Percentiles rank a stretch among this genome's conserved stretches.
Evolutionary conservation across 2,113 vertebrate species (phyloP).

Genomic region (Coryphaenoides rupestris): DNA sequence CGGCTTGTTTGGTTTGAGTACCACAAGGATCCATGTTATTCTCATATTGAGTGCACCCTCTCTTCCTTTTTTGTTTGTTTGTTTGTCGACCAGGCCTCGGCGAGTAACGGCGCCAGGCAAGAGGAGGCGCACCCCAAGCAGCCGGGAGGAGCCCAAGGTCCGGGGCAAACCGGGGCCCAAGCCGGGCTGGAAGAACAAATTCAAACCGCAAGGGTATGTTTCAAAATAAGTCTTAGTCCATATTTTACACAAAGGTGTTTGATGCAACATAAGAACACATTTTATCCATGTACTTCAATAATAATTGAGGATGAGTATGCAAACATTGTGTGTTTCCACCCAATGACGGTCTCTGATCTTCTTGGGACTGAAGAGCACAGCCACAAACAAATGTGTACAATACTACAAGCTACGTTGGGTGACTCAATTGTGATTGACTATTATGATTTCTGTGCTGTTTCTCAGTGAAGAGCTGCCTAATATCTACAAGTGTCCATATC

Average conservation of each 20-base stretch:
- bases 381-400: too few relatives aligned
- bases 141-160: constrained; percentile 74
- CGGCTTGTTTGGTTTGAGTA: too few relatives aligned
- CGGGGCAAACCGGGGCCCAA: constrained; percentile 94
- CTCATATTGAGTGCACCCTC: not conserved
- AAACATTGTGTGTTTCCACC: not conserved
- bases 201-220: constrained; percentile 83
- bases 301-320: not conserved
- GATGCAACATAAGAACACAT: too few relatives aligned
- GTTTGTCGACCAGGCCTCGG: constrained; percentile 35
- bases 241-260: not conserved
- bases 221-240: not conserved
- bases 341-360: too few relatives aligned
- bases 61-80: not conserved
- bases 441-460: constrained; percentile 12
- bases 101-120: constrained; percentile 68
- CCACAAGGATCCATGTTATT: not conserved
- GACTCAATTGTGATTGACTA: too few relatives aligned
- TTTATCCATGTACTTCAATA: too few relatives aligned
- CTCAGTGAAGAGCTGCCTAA: constrained; percentile 94
- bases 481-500: constrained; percentile 96
- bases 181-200: constrained; percentile 93
- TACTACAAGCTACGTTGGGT: too few relatives aligned
- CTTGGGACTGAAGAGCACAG: too few relatives aligned
- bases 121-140: constrained; percentile 67